Base-by-base conservation (phyloP, 2,797 vertebrate genomes). In the Aldrovandia affinis region DNA sequence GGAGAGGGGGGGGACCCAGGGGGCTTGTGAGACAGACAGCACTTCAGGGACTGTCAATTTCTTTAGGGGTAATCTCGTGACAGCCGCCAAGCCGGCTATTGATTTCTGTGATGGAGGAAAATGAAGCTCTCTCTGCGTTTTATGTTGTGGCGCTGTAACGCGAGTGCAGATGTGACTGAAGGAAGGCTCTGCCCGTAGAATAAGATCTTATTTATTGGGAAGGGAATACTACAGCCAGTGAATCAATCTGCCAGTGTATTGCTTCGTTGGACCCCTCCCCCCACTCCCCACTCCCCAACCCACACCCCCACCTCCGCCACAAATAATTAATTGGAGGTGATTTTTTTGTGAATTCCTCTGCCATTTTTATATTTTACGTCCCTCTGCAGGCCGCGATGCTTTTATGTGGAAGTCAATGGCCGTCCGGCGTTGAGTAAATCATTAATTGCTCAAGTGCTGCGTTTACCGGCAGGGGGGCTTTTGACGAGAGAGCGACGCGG, bases 61-160 rank as follows among this genome's bases (percentile, higher is more conserved):
- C 83, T 55, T 84, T 80, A 68, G 63, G 61, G 61, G 47, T 33
- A 68, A 84, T 80, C 83, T 57, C n/a, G 20, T 36, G 77, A 80
- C 78, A 80, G 80, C 78, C 55, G 15, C 75, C 28, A 12, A 7
- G 28, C 12, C 12, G 33, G 39, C 39, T 68, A 80, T 80, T n/a
- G 77, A 84, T 80, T 78, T 68, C 47, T 68, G n/a, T 10, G 47
- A 68, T 12, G 78, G 77, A 8, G 25, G 28, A 52, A 10, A 52
- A 65, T 2, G 44, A 79, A 36, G 9, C 22, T 15, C n/a, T 63
- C 18, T 28, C 39, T 30, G 3, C 22, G 5, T 12, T 73, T n/a
- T 39, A 30, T 39, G 36, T 10, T 5, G 22, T 0, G 61, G 28
- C 61, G 20, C 68, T 0, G 12, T 59, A 83, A 65, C 5, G 25